Base-by-base conservation (phyloP, 2,888 invertebrate genomes). In the Danaus chrysippus region DNA sequence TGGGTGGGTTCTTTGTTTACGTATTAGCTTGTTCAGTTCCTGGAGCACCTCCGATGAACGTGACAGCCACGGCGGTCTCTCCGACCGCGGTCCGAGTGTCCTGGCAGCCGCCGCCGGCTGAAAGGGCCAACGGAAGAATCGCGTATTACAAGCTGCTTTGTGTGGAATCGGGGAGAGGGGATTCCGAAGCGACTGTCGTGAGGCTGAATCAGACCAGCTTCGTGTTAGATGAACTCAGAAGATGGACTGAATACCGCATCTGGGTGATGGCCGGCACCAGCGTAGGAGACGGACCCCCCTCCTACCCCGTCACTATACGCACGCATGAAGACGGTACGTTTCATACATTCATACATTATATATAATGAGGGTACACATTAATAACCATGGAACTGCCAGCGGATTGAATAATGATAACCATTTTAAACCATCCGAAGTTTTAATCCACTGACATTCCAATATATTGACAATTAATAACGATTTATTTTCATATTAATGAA, bases 301-400 rank as follows among this genome's bases (percentile, higher is more conserved):
- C 98, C 75, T 95, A 95, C 89, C 97, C 97, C 70, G 95, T 98
- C 92, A 94, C 95, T 79, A 95, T 98, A 78, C 95, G 96, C 92
- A 99, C 99, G 73, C 96, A 97, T 84, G 99, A 99, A 95, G 98
- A 98, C 95, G 99, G 99, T 99, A 98, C 95, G 98, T 96, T 83
- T 86, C 86, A 17, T 43, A 56, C 19, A 13, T 23, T 13, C 2
- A 62, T 13, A 55, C 42, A 8, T 10, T 23, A 44, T 46, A 53
- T 43, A 59, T 34, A 34, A 46, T 3, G 11, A 59, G 17, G 17
- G 49, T 49, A 15, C 42, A 13, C 42, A 13, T 13, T 42, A 58
- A 12, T 42, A 54, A 56, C 42, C 23, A 53, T 54, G 12, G 62
- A 58, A 62, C 44, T 60, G 62, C 60, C 58, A 56, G 54, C 34